Evolutionary conservation across 2,888 invertebrate genomes (phyloP).

Genomic region (Dicyrtoma fusca): DNA sequence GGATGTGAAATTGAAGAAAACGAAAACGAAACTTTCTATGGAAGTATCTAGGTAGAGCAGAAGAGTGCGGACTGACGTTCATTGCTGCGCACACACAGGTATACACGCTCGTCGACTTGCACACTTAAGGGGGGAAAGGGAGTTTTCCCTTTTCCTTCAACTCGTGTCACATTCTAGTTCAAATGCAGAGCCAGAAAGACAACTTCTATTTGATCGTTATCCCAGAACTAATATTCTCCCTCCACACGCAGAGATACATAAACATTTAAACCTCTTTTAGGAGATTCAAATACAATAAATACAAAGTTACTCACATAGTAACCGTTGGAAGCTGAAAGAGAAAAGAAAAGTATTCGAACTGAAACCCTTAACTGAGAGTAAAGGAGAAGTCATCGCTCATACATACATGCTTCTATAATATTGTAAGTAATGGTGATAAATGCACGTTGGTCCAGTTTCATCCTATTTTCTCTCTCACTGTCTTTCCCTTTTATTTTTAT

Average conservation of each 20-base stretch:
- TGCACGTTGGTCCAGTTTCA: neutral
- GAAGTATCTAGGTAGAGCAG: neutral
- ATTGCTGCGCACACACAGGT: no score
- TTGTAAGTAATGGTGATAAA: constrained; percentile 11
- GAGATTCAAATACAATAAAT: no score
- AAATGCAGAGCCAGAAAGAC: neutral
- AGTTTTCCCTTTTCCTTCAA: no score
- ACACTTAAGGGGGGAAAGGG: no score
- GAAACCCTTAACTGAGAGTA: neutral
- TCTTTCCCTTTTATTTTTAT: constrained; percentile 16
- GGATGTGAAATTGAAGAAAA: no score
- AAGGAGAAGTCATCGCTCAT: no score
- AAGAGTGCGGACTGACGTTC: no score
- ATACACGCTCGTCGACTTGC: no score
- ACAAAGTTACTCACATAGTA: no score
- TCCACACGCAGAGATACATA: no score
- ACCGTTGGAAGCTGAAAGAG: neutral
- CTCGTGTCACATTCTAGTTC: neutral
- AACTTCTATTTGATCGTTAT: constrained; percentile 1
- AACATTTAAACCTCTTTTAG: no score
- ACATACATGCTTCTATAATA: neutral
- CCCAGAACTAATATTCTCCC: no score
- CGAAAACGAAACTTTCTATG: neutral
- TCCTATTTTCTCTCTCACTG: neutral
- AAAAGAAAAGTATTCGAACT: neutral